Evolutionary conservation across 2,113 vertebrate genomes (phyloP).

Genomic region (Solea solea): DNA sequence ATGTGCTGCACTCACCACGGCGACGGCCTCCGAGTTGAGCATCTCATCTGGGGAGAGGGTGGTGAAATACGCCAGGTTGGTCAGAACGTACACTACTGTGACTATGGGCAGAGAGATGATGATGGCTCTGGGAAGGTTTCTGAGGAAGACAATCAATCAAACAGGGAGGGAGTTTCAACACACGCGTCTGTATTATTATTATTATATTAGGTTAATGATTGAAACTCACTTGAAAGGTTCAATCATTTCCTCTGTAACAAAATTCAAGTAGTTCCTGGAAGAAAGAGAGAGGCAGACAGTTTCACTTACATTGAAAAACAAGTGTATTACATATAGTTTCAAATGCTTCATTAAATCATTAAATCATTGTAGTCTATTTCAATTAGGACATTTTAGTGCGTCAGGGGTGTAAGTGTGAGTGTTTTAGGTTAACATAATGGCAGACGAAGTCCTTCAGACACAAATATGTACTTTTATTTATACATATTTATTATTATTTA

Average conservation of each 20-base stretch:
- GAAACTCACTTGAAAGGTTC: slow-evolving; percentile 91
- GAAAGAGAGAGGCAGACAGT: neutral
- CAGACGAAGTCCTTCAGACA: too few species aligned
- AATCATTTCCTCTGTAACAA: slow-evolving; percentile 99
- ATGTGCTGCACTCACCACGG: slow-evolving; percentile 86
- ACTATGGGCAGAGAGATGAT: slow-evolving; percentile 97
- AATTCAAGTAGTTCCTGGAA: slow-evolving; percentile 98
- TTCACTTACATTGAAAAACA: too few species aligned
- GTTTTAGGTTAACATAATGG: too few species aligned
- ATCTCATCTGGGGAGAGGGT: slow-evolving; percentile 89
- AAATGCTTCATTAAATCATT: too few species aligned
- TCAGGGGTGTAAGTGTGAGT: too few species aligned
- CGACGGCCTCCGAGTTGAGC: slow-evolving; percentile 91
- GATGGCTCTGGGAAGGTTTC: slow-evolving; percentile 96
- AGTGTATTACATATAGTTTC: too few species aligned
- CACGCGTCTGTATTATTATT: too few species aligned
- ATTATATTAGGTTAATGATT: neutral
- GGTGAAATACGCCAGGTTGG: slow-evolving; percentile 98
- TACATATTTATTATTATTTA: too few species aligned
- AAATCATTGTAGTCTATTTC: too few species aligned
- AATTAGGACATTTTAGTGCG: too few species aligned
- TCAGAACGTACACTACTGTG: slow-evolving; percentile 94
- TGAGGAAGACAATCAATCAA: slow-evolving; percentile 53
- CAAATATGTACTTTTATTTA: too few species aligned
- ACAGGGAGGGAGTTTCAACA: neutral